Conservation (phyloP, 2,888 invertebrate species). For the Glyphotaelius pellucidus region DNA sequence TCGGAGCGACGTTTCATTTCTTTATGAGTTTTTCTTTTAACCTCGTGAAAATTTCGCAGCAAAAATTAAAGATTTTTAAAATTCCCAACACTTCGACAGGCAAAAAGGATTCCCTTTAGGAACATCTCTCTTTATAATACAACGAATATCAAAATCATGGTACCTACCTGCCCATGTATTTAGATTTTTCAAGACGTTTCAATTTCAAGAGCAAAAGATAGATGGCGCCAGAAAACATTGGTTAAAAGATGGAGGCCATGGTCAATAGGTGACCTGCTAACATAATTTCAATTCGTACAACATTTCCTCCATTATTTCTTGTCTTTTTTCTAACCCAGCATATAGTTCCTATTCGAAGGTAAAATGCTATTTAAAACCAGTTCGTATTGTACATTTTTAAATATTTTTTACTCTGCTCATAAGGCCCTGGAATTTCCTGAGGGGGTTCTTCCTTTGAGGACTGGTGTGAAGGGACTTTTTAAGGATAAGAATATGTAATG, state of each 20-base stretch:
- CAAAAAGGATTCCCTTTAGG: neutral
- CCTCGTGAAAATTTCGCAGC: too few relatives aligned
- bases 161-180: neutral
- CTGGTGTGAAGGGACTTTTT: neutral
- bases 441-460: neutral
- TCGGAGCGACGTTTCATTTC: neutral
- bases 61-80: neutral
- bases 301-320: neutral
- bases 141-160: neutral
- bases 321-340: neutral
- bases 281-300: constrained; percentile 25
- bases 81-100: neutral
- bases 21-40: too few relatives aligned
- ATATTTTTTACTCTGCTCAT: neutral
- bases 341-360: neutral
- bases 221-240: constrained; percentile 16
- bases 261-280: constrained; percentile 39
- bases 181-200: neutral
- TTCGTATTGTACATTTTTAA: neutral
- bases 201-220: neutral
- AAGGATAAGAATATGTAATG: neutral
- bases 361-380: neutral
- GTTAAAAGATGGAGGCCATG: constrained; percentile 18
- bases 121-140: neutral
- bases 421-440: neutral